Percentiles rank a stretch among this genome's conserved stretches.
These are phyloP conservation scores for Synergus laeviventris DNA, from an alignment of 2,888 invertebrate species.

Conservation along the genomic window DNA sequence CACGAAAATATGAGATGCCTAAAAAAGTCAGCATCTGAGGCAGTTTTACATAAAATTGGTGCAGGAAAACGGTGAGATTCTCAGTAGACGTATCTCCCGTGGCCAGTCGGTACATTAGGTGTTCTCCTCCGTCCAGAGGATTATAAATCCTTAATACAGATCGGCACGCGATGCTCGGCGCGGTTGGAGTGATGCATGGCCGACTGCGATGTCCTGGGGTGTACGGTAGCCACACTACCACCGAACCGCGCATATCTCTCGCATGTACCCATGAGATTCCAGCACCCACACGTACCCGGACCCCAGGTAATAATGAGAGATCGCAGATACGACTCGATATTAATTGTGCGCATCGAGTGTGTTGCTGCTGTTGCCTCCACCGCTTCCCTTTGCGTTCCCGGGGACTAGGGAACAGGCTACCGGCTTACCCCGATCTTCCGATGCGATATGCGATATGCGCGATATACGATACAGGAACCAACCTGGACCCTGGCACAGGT, in stretches of 20 bases:
- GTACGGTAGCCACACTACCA: constrained; percentile 72
- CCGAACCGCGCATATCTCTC: constrained; percentile 57
- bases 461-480: constrained; percentile 56
- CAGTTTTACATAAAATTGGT: constrained; percentile 24
- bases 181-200: constrained; percentile 75
- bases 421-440: constrained; percentile 73
- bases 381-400: constrained; percentile 13
- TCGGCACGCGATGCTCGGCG: constrained; percentile 76
- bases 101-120: constrained; percentile 65
- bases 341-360: constrained; percentile 71
- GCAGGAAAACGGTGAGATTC: constrained; percentile 9
- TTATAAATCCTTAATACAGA: constrained; percentile 75
- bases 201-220: constrained; percentile 71
- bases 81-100: constrained; percentile 48
- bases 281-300: constrained; percentile 62
- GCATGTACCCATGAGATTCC: constrained; percentile 61
- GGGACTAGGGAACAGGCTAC: constrained; percentile 57
- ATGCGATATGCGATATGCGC: constrained; percentile 68
- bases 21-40: not conserved
- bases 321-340: constrained; percentile 74
- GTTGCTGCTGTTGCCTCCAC: constrained; percentile 48
- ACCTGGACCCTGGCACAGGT: constrained; percentile 50
- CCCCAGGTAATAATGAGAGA: constrained; percentile 74
- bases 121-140: constrained; percentile 64
- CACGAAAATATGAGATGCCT: not conserved